These are phyloP conservation scores for Cataglyphis livida DNA, from an alignment of 2,888 invertebrate genomes.

Conservation along the genomic window DNA sequence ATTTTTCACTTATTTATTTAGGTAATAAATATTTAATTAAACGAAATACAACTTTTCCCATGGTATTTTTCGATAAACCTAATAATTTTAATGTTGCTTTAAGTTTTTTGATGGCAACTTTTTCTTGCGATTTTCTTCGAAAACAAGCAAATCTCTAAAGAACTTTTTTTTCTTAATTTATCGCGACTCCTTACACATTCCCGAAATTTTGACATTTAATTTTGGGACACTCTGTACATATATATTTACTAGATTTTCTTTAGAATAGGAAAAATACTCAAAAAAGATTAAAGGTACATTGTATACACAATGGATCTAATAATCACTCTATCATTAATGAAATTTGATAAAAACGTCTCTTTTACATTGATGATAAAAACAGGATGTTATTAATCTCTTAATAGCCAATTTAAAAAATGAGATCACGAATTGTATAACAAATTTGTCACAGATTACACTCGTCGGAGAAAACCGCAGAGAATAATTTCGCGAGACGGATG, in stretches of 20 bases:
- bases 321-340: conserved; percentile 1
- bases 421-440: conserved; percentile 39
- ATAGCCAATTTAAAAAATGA: conserved; percentile 50
- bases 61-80: too few relatives aligned
- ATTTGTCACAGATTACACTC: conserved; percentile 16
- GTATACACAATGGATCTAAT: not conserved
- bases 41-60: too few relatives aligned
- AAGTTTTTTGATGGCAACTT: too few relatives aligned
- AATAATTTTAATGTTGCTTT: too few relatives aligned
- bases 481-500: conserved; percentile 59
- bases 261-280: not conserved
- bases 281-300: not conserved
- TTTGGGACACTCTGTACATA: not conserved
- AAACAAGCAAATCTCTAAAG: too few relatives aligned
- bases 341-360: conserved; percentile 26
- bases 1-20: too few relatives aligned
- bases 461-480: conserved; percentile 49
- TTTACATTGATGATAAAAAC: conserved; percentile 33
- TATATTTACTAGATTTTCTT: not conserved
- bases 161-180: too few relatives aligned
- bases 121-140: too few relatives aligned
- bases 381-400: conserved; percentile 56
- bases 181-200: too few relatives aligned
- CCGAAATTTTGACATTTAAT: too few relatives aligned
- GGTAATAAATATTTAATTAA: too few relatives aligned